Evolutionary conservation across 2,113 vertebrate genomes (phyloP).

Genomic region (Coptodon rendalli): DNA sequence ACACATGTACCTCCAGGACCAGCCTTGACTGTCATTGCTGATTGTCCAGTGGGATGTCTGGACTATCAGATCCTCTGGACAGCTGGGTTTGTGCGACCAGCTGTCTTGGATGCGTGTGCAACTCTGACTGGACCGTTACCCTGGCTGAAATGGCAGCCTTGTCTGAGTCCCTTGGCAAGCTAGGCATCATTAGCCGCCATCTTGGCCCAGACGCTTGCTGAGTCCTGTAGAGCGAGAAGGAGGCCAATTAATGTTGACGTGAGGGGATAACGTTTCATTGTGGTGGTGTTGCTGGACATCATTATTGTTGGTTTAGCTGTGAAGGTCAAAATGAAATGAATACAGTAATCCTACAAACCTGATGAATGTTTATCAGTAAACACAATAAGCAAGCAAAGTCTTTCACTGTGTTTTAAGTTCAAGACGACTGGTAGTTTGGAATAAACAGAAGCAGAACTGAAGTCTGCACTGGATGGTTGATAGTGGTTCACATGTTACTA

Average conservation of each 20-base stretch:
- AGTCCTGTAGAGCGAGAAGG: background rate
- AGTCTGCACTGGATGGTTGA: fast-evolving
- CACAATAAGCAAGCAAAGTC: background rate
- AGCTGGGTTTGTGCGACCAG: background rate
- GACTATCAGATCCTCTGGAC: background rate
- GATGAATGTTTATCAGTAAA: background rate
- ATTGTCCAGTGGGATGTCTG: background rate
- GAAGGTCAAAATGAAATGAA: background rate
- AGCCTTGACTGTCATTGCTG: fast-evolving
- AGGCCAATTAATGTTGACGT: background rate
- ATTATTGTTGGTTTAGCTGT: background rate
- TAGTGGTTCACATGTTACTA: background rate
- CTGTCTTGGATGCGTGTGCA: background rate
- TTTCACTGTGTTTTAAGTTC: background rate
- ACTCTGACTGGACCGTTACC: background rate
- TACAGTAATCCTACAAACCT: background rate
- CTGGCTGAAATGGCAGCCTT: background rate
- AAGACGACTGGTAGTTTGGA: background rate
- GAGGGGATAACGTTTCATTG: background rate
- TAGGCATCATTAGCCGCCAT: background rate
- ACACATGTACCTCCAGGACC: background rate
- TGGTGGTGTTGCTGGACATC: background rate
- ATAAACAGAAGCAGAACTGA: background rate
- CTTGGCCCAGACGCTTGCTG: background rate
- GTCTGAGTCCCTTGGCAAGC: background rate